Evolutionary conservation across 2,113 vertebrate species (phyloP).

Genomic region (Cryptomyrus ogoouensis): DNA sequence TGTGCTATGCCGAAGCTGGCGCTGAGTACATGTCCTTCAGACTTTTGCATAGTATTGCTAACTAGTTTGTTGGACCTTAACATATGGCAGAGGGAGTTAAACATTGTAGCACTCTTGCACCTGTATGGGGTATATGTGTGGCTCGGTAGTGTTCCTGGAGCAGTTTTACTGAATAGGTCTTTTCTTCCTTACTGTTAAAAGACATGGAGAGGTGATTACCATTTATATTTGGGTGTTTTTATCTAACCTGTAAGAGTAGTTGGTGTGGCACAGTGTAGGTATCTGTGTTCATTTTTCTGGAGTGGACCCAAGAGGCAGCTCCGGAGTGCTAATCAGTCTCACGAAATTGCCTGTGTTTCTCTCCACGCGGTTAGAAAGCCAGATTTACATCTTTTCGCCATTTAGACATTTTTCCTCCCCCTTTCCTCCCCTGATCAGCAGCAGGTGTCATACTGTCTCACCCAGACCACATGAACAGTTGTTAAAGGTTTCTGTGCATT

Average conservation of each 20-base stretch:
- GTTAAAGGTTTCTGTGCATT: neutral
- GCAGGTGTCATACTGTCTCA: conserved; percentile 20
- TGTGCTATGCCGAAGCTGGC: neutral
- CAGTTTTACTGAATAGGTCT: neutral
- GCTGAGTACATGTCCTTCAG: neutral
- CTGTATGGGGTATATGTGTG: neutral
- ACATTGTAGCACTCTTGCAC: neutral
- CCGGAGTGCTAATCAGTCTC: conserved; percentile 37
- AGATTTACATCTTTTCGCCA: conserved; percentile 17
- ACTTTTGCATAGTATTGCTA: neutral
- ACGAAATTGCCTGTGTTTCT: conserved; percentile 32
- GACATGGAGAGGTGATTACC: conserved; percentile 32
- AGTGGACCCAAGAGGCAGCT: conserved; percentile 31
- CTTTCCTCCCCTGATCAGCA: conserved; percentile 11
- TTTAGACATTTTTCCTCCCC: conserved; percentile 3
- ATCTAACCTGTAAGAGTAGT: conserved; percentile 28
- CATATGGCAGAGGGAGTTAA: neutral
- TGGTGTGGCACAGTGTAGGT: conserved; percentile 27
- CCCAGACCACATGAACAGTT: neutral
- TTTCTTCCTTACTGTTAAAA: conserved; percentile 15
- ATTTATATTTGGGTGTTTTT: conserved; percentile 38
- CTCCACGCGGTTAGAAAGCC: neutral
- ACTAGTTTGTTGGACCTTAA: neutral
- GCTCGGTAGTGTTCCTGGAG: neutral
- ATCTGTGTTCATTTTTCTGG: conserved; percentile 34